phyloP scores from a whole-genome alignment of 2,888 invertebrate genomes.

The Congeria kusceri region DNA sequence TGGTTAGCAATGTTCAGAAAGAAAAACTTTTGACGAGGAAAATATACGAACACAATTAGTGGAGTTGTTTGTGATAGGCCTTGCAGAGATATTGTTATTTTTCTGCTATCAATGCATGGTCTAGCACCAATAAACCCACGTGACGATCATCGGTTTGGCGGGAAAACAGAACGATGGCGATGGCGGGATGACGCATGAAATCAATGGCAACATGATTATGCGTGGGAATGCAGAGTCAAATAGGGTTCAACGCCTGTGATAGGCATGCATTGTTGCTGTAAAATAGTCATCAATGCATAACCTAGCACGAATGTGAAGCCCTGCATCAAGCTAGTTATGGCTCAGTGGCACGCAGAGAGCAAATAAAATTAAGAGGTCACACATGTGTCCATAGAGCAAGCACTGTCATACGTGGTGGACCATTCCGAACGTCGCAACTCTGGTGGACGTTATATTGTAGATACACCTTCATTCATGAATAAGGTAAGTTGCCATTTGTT shows the following conservation, averaged over 20 bases:
- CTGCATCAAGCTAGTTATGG: background rate
- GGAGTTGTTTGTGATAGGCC: constrained; percentile 33
- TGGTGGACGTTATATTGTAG: too few species aligned
- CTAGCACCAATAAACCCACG: constrained; percentile 19
- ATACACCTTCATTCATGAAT: too few species aligned
- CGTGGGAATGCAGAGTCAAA: too few species aligned
- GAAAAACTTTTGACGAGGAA: too few species aligned
- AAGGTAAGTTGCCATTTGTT: too few species aligned
- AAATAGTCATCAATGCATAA: constrained; percentile 34
- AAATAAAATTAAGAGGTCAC: too few species aligned
- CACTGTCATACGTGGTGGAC: too few species aligned
- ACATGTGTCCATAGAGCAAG: too few species aligned
- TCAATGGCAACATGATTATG: too few species aligned
- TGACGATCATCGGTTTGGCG: background rate
- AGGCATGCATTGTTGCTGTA: constrained; percentile 50
- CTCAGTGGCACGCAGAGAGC: too few species aligned
- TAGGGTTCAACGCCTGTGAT: constrained; percentile 33
- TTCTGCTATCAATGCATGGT: constrained; percentile 27
- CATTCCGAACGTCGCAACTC: too few species aligned
- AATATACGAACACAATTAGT: background rate
- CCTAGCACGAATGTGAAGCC: constrained; percentile 37
- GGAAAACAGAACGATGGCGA: background rate
- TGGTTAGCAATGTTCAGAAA: too few species aligned
- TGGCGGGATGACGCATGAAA: background rate
- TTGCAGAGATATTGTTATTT: constrained; percentile 24